Conservation (phyloP, 2,113 vertebrate species). For the Pomatostomus ruficeps region DNA sequence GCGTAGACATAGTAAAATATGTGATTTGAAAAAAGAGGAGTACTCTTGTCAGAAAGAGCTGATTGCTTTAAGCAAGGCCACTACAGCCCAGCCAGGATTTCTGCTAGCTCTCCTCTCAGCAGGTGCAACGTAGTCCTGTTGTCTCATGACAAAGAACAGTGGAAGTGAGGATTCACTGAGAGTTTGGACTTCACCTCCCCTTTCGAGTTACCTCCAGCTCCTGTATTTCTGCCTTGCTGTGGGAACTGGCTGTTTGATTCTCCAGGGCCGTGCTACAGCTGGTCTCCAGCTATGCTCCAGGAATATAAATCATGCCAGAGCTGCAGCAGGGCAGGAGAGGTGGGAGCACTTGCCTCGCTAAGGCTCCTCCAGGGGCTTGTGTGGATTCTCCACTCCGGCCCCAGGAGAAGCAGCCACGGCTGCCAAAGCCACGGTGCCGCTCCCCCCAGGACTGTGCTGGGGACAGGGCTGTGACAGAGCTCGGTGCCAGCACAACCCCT, state of each 20-base stretch:
- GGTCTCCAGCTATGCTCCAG: slow-evolving; percentile 16
- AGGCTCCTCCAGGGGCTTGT: not conserved
- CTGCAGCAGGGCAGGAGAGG: not conserved
- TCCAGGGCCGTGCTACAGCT: not conserved
- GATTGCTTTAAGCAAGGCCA: not conserved
- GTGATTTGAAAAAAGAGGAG: not conserved
- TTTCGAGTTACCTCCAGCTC: not conserved
- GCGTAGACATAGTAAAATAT: not conserved
- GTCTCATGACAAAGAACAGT: not conserved
- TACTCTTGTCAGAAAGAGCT: not conserved
- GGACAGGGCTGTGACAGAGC: not conserved
- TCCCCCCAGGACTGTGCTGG: not conserved
- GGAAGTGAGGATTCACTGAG: not conserved
- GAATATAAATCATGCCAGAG: slow-evolving; percentile 13
- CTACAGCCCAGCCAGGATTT: not conserved
- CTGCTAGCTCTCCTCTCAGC: not conserved
- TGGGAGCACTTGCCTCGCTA: not conserved
- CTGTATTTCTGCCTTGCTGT: not conserved
- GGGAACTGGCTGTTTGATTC: not conserved
- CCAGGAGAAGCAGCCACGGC: not conserved
- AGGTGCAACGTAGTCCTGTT: not conserved
- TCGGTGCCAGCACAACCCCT: not conserved
- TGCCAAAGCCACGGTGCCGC: not conserved
- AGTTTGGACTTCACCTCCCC: not conserved
- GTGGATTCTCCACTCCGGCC: not conserved